phyloP scores from a whole-genome alignment of 1,140 invertebrate species.

The Phthorimaea operculella region DNA sequence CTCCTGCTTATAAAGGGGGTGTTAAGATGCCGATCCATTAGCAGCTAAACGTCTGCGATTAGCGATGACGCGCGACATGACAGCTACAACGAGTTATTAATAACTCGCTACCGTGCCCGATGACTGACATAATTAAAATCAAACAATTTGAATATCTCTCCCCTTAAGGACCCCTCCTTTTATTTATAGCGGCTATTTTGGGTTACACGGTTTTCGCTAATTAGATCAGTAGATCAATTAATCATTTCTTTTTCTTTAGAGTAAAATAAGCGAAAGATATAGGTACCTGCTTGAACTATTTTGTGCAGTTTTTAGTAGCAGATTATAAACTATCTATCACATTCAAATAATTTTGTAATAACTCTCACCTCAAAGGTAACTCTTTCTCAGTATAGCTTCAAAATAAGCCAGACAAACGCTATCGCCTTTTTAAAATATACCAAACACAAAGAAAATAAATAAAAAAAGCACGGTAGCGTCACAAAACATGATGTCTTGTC shows the following conservation, averaged over 20 bases:
- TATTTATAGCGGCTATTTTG: conserved; percentile 24
- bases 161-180: conserved; percentile 25
- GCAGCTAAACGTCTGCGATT: conserved; percentile 41
- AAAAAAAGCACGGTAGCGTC: conserved; percentile 34
- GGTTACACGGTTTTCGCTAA: conserved; percentile 10
- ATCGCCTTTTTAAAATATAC: no score
- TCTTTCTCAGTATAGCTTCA: no score
- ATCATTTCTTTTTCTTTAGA: no score
- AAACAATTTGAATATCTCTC: conserved; percentile 40
- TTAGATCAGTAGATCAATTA: neutral
- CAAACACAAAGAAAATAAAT: conserved; percentile 7
- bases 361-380: no score
- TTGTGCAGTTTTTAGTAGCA: no score
- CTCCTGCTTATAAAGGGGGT: neutral
- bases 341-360: no score
- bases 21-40: conserved; percentile 25
- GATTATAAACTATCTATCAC: no score
- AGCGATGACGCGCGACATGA: conserved; percentile 41
- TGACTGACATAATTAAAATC: conserved; percentile 55
- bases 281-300: no score
- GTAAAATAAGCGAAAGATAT: no score
- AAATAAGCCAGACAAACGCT: no score
- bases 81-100: conserved; percentile 35
- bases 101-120: conserved; percentile 21
- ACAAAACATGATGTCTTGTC: conserved; percentile 16